Conservation (phyloP, 2,888 invertebrate species). For the Drosophila siamana region DNA sequence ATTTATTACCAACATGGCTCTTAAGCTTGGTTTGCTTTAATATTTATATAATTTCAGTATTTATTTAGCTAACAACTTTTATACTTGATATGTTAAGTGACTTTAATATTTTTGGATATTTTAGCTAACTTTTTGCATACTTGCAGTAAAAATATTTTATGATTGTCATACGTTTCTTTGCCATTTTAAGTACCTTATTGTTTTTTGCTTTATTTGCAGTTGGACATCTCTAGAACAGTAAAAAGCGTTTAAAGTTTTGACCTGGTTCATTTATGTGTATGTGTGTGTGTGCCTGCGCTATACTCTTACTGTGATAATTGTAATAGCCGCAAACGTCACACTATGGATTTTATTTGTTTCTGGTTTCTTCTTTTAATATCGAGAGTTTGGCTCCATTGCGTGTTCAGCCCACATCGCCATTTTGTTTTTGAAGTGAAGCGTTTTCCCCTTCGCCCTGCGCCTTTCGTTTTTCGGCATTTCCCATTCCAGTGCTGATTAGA, state of each 20-base stretch:
- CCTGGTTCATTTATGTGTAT: constrained; percentile 59
- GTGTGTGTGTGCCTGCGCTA: constrained; percentile 29
- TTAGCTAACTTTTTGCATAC: no score
- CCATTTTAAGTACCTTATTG: background rate
- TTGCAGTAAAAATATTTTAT: no score
- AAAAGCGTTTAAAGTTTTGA: constrained; percentile 54
- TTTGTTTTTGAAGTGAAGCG: constrained; percentile 18
- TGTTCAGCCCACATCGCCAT: constrained; percentile 50
- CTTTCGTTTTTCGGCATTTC: background rate
- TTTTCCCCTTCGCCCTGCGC: background rate
- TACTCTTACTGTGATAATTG: constrained; percentile 47
- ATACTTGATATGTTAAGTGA: no score
- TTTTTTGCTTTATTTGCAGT: constrained; percentile 21
- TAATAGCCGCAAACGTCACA: constrained; percentile 28
- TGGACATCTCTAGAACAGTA: constrained; percentile 32
- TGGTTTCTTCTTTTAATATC: constrained; percentile 13
- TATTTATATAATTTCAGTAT: background rate
- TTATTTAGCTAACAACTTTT: background rate
- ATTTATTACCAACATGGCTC: no score
- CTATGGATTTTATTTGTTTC: constrained; percentile 2
- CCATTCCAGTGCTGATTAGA: constrained; percentile 49
- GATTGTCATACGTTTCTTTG: no score
- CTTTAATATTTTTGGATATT: no score
- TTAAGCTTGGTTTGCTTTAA: background rate
- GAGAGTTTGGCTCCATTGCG: constrained; percentile 34